A percentile compares a stretch with the other conserved stretches of the same genome.
Evolutionary conservation across 2,888 invertebrate genomes (phyloP).

Genomic region (Hoplodrina blanda): DNA sequence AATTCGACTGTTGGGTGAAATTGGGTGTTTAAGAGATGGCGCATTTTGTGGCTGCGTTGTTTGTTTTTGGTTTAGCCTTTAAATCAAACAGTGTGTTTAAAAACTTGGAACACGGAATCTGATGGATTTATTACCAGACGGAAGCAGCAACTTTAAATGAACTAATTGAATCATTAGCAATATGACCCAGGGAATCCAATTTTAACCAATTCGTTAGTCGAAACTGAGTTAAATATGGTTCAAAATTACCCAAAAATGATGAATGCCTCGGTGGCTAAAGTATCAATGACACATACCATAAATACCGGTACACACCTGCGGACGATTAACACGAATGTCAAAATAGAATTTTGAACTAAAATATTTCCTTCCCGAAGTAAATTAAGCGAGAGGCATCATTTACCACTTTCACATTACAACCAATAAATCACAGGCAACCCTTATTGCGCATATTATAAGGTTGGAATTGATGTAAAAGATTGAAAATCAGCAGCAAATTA

Average conservation of each 20-base stretch:
- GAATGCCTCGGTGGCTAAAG: slow-evolving; percentile 64
- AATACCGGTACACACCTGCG: slow-evolving; percentile 82
- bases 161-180: slow-evolving; percentile 60
- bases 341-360: slow-evolving; percentile 83
- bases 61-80: slow-evolving; percentile 8
- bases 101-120: not conserved
- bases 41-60: slow-evolving; percentile 16
- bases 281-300: slow-evolving; percentile 76
- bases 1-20: slow-evolving; percentile 38
- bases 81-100: not conserved
- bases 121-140: slow-evolving; percentile 30
- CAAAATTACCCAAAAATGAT: slow-evolving; percentile 66
- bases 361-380: slow-evolving; percentile 79
- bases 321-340: slow-evolving; percentile 88
- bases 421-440: not conserved
- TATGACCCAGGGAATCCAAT: slow-evolving; percentile 36
- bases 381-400: slow-evolving; percentile 74
- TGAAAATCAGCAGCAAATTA: slow-evolving; percentile 6
- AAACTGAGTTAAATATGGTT: slow-evolving; percentile 48
- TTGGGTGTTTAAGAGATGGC: slow-evolving; percentile 41
- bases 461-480: not conserved
- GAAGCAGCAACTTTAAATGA: slow-evolving; percentile 42
- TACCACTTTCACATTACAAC: slow-evolving; percentile 29
- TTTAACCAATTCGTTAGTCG: slow-evolving; percentile 46
- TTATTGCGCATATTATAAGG: slow-evolving; percentile 15